phyloP scores from a whole-genome alignment of 1,140 invertebrate genomes.

The Drosophila bipectinata region DNA sequence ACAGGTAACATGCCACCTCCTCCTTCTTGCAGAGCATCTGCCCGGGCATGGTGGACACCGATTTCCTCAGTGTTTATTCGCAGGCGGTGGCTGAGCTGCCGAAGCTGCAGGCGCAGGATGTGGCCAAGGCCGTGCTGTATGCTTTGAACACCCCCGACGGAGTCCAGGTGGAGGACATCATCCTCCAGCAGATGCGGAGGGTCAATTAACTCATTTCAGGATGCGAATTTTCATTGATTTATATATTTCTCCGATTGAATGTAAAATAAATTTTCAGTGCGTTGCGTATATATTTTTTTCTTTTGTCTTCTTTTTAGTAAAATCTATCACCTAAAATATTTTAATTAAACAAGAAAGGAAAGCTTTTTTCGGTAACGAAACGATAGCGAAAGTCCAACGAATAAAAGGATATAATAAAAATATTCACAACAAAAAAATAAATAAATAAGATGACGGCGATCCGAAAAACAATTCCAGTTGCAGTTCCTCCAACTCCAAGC shows the following conservation, averaged over 20 bases:
- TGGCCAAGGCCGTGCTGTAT: constrained; percentile 85
- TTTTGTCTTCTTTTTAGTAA: too few relatives aligned
- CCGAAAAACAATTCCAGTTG: too few relatives aligned
- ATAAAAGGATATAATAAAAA: too few relatives aligned
- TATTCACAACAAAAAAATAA: too few relatives aligned
- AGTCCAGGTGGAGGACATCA: constrained; percentile 84
- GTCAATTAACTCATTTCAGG: constrained; percentile 24
- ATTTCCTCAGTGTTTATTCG: constrained; percentile 84
- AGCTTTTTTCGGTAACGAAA: too few relatives aligned
- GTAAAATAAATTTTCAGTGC: neutral
- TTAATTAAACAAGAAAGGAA: too few relatives aligned
- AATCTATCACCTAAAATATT: too few relatives aligned
- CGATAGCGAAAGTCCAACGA: too few relatives aligned
- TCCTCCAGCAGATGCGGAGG: constrained; percentile 74
- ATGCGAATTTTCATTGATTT: neutral
- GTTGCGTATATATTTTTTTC: too few relatives aligned
- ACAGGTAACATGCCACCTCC: neutral
- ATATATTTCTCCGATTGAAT: neutral
- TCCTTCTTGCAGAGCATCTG: constrained; percentile 85
- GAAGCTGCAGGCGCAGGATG: constrained; percentile 84
- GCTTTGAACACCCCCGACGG: constrained; percentile 84
- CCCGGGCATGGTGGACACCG: constrained; percentile 86
- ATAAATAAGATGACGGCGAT: too few relatives aligned
- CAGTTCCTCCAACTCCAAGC: too few relatives aligned
- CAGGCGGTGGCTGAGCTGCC: constrained; percentile 81